Percentiles rank a stretch among this genome's conserved stretches.
phyloP scores from a whole-genome alignment of 2,797 vertebrate species.

The Arrhamphus sclerolepis region DNA sequence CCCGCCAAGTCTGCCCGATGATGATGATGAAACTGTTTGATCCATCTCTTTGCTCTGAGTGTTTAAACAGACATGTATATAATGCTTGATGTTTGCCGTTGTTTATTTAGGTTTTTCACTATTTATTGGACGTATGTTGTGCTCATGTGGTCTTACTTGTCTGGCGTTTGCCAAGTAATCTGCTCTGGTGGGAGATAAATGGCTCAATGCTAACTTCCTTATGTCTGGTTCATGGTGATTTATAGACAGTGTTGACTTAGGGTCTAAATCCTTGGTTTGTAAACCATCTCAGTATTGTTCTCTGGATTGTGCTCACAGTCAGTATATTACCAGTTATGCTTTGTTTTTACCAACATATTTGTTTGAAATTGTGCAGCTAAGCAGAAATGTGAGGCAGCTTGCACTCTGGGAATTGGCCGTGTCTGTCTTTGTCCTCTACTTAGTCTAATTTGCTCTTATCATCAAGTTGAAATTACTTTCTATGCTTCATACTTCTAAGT shows the following conservation, averaged over 20 bases:
- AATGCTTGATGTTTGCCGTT: neutral
- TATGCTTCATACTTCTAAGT: neutral
- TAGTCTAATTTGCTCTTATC: constrained; percentile 8
- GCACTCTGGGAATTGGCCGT: constrained; percentile 2
- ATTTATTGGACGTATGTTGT: constrained; percentile 7
- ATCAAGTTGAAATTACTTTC: constrained; percentile 22
- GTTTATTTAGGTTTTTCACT: neutral
- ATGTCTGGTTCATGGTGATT: neutral
- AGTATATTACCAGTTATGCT: neutral
- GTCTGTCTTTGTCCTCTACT: neutral
- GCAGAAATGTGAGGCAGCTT: neutral
- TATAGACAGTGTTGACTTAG: constrained; percentile 12
- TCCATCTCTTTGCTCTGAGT: constrained; percentile 15
- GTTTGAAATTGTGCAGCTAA: constrained; percentile 9
- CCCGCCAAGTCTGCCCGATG: constrained; percentile 17
- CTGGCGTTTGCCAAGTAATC: neutral
- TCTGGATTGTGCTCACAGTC: neutral
- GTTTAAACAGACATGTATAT: neutral
- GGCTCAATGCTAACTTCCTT: constrained; percentile 2
- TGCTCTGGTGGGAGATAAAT: neutral
- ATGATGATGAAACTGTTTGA: constrained; percentile 19
- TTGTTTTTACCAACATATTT: constrained; percentile 4
- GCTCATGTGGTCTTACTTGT: constrained; percentile 2
- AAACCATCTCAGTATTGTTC: constrained; percentile 15
- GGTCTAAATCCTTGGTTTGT: constrained; percentile 8